Conservation (phyloP, 2,888 invertebrate genomes). For the Campaea margaritaria region DNA sequence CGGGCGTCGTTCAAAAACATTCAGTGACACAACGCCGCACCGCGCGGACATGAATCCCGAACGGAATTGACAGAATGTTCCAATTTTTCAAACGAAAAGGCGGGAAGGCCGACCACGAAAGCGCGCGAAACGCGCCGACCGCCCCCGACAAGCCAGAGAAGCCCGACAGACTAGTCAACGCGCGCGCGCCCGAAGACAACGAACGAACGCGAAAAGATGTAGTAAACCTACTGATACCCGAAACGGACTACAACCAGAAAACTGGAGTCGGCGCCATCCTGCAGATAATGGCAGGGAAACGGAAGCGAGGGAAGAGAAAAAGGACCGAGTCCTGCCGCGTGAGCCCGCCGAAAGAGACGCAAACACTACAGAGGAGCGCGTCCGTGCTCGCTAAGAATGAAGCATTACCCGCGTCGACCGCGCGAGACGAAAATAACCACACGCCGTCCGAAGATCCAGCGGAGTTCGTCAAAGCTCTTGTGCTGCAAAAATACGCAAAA, state of each 20-base stretch:
- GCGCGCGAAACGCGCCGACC: slow-evolving; percentile 59
- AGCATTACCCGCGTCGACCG: slow-evolving; percentile 61
- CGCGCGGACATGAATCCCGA: slow-evolving; percentile 64
- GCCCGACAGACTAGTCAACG: slow-evolving; percentile 61
- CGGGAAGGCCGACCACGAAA: slow-evolving; percentile 73
- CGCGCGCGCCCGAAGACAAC: slow-evolving; percentile 65
- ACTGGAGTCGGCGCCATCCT: slow-evolving; percentile 73
- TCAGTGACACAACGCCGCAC: slow-evolving; percentile 51
- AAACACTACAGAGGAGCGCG: slow-evolving; percentile 42
- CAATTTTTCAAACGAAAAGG: slow-evolving; percentile 80
- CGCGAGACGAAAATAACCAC: slow-evolving; percentile 65
- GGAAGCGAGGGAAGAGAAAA: slow-evolving; percentile 65
- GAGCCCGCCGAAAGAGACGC: slow-evolving; percentile 56
- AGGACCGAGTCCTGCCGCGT: slow-evolving; percentile 66
- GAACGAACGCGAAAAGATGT: slow-evolving; percentile 72
- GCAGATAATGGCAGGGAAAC: slow-evolving; percentile 79
- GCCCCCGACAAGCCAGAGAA: slow-evolving; percentile 50
- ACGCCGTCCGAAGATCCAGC: slow-evolving; percentile 59
- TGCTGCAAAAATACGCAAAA: slow-evolving; percentile 78
- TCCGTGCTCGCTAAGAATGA: slow-evolving; percentile 64
- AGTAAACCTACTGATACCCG: slow-evolving; percentile 75
- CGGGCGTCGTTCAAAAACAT: slow-evolving; percentile 36
- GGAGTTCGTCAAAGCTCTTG: slow-evolving; percentile 76
- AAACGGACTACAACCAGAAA: slow-evolving; percentile 74
- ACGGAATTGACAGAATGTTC: slow-evolving; percentile 68